Evolutionary conservation across 2,797 vertebrate species (phyloP).

Genomic region (Scarus forsteni): DNA sequence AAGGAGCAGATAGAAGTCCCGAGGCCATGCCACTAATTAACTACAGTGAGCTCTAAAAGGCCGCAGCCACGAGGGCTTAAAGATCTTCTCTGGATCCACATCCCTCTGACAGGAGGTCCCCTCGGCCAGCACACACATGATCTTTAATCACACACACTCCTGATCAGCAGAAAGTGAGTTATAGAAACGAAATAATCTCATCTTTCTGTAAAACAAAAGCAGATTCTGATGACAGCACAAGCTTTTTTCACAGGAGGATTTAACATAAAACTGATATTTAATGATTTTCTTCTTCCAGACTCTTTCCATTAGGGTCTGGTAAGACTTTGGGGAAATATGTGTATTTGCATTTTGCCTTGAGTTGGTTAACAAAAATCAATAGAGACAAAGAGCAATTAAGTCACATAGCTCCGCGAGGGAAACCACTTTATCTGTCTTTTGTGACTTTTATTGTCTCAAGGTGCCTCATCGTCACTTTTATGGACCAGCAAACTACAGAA

Average conservation of each 20-base stretch:
- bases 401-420: too few species aligned
- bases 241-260: neutral
- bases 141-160: slow-evolving; percentile 34
- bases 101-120: slow-evolving; percentile 49
- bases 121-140: slow-evolving; percentile 24
- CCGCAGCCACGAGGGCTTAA: slow-evolving; percentile 36
- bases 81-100: slow-evolving; percentile 50
- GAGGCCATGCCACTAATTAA: slow-evolving; percentile 73
- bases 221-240: too few species aligned
- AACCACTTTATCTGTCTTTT: too few species aligned
- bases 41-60: slow-evolving; percentile 59
- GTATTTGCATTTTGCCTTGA: neutral
- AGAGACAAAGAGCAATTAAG: too few species aligned
- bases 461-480: neutral
- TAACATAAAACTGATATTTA: neutral
- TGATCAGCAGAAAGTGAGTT: neutral
- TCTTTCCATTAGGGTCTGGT: neutral
- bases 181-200: neutral
- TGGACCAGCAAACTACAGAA: neutral
- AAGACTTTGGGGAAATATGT: neutral
- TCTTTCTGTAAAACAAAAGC: too few species aligned
- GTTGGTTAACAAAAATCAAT: neutral
- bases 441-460: neutral
- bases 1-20: slow-evolving; percentile 60
- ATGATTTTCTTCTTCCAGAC: neutral